A percentile compares a stretch with the other conserved stretches of the same genome.
Conservation (phyloP, 2,113 vertebrate species). For the Rhea pennata region DNA sequence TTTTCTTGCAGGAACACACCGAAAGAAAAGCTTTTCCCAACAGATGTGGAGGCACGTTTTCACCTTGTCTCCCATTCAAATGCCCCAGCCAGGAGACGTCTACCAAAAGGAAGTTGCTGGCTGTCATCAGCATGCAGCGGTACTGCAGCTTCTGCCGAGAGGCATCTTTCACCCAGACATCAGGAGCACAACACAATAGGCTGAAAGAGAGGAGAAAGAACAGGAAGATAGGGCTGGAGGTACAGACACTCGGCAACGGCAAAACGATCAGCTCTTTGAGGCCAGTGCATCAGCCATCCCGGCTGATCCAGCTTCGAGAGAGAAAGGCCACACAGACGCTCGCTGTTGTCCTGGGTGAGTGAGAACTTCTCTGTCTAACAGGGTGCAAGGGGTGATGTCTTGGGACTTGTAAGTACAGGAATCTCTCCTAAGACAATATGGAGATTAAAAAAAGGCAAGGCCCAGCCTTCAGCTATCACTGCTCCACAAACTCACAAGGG, state of each 20-base stretch:
- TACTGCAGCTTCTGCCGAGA: slow-evolving; percentile 90
- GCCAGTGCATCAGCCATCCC: slow-evolving; percentile 68
- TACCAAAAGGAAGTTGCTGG: slow-evolving; percentile 74
- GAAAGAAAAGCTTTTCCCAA: slow-evolving; percentile 54
- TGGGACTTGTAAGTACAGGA: neutral
- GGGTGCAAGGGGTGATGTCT: neutral
- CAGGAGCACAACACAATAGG: slow-evolving; percentile 62
- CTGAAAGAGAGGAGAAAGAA: slow-evolving; percentile 33
- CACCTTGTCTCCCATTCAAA: slow-evolving; percentile 60
- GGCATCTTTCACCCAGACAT: slow-evolving; percentile 74
- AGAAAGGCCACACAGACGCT: slow-evolving; percentile 97
- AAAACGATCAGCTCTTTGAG: slow-evolving; percentile 82
- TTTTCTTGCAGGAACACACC: slow-evolving; percentile 64
- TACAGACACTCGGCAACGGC: slow-evolving; percentile 85
- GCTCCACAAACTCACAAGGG: neutral
- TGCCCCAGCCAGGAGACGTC: slow-evolving; percentile 60
- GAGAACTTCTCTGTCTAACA: neutral
- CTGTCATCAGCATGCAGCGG: slow-evolving; percentile 79
- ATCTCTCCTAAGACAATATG: neutral
- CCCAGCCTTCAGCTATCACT: neutral
- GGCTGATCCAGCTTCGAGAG: slow-evolving; percentile 86
- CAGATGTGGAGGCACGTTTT: slow-evolving; percentile 54
- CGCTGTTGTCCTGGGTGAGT: slow-evolving; percentile 93
- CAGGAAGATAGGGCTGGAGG: slow-evolving; percentile 77
- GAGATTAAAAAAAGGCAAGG: neutral